Evolutionary conservation across 2,113 vertebrate genomes (phyloP), one percentile per base, ranked within the genome.

Genomic region (Empidonax alnorum): DNA sequence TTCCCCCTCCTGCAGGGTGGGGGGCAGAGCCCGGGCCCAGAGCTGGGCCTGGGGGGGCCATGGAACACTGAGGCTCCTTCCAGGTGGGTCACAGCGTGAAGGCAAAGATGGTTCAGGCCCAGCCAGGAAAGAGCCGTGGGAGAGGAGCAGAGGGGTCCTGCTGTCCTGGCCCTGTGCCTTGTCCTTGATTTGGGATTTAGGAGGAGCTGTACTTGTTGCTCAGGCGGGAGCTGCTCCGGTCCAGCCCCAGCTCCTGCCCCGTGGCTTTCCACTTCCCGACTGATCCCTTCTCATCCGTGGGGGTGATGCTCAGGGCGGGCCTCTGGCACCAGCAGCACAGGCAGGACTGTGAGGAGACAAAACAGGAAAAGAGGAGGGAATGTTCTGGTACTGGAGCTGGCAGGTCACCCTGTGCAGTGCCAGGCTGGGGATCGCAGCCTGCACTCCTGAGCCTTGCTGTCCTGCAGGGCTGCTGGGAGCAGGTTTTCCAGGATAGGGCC

Each of bases 321-420:
- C 98, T 97, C 93, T 99, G 98, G 97, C 99, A 99, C 98, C 99
- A 99, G 97, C 99, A 99, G 96, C 99, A 99, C 93, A 99, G 98
- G 89, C 99, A 99, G 6, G 99, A 99, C 99, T 99, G 58, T 1
- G 11, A 59, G 52, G 95, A 91, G 88, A 74, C 71, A 96, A 55
- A 33, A 81, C 11, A 41, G 39, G 6, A 10, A 20, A 33, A 37
- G 12, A 47, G 59, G 33, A 35, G 47, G 53, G 42, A 52, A 41
- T 11, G 1, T 4, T 24, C 73, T 56, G 35, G 2, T 6, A 0
- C 6, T 56, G 9, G 1, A 35, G 35, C 3, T 18, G n/a, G 80
- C 10, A 10, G 28, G 6, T 28, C 39, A 27, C 10, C 33, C 33
- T 10, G 14, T 2, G 1, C 55, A 2, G 25, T 5, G 41, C 69